Base-by-base conservation (phyloP, 2,797 vertebrate genomes). In the Microchirus variegatus region DNA sequence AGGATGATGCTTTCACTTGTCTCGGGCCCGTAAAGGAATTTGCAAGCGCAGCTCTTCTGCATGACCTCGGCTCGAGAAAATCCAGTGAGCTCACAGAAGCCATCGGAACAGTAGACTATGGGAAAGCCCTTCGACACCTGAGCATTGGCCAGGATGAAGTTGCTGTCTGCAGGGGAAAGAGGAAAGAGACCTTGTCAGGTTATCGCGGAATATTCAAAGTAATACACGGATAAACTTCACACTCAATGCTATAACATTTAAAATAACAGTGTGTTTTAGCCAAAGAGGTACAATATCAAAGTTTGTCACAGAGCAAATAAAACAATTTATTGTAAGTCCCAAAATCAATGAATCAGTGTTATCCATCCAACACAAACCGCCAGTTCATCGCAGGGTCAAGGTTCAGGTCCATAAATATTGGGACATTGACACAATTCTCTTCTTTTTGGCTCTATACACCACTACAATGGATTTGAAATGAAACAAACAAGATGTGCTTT, bases 51-150 rank as follows among this genome's bases (percentile, higher is more conserved):
- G 83, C 96, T 97, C 91, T 98, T 97, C 92, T 99, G 97, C 97
- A 99, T 99, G 89, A 99, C 97, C 92, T 99, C 97, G 0, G 94
- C 94, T 56, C 97, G 91, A 59, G 95, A 94, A 87, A 95, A 99
- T 57, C 97, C 96, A 26, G 96, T 95, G 65, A 99, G 96, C 79
- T 99, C 97, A 35, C 97, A 99, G 93, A 99, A 99, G 89, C 97
- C 97, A 96, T 99, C 97, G 0, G 97, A 99, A 90, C 97, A 99
- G 91, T 99, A 99, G 85, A 99, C 97, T 55, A 99, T 99, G 51
- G 97, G 97, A 82, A 96, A 99, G 66, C 96, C 97, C 77, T 98
- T 95, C 3, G 94, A 95, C 87, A 98, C 95, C 88, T 98, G 97
- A 79, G 97, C 97, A 61, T 99, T 99, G 80, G 96, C 97, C 79